Evolutionary conservation across 2,888 invertebrate species (phyloP).

Genomic region (Sabatieria punctata): DNA sequence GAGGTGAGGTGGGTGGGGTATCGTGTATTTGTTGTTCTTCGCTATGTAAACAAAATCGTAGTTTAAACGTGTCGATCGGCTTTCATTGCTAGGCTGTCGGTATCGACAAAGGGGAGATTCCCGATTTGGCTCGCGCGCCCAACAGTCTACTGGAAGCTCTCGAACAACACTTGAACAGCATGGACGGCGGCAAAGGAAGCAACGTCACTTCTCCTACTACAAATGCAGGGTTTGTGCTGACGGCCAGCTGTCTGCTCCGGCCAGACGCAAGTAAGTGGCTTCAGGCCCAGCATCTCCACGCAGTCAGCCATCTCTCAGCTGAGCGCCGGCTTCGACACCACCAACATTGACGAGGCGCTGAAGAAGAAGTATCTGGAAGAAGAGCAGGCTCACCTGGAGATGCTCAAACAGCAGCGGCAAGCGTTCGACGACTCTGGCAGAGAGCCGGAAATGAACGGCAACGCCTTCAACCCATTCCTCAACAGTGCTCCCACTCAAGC

Average conservation of each 20-base stretch:
- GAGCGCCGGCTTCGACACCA: slow-evolving; percentile 31
- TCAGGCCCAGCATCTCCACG: slow-evolving; percentile 18
- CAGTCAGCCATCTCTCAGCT: neutral
- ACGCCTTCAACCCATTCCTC: no score
- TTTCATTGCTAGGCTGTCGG: slow-evolving; percentile 67
- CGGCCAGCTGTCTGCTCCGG: no score
- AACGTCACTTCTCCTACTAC: slow-evolving; percentile 35
- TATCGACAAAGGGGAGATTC: slow-evolving; percentile 94
- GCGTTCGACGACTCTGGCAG: no score
- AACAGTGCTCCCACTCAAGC: no score
- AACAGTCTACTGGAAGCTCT: slow-evolving; percentile 88
- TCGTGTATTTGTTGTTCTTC: neutral
- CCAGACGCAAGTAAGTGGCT: slow-evolving; percentile 51
- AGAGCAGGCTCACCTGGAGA: slow-evolving; percentile 86
- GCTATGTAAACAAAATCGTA: no score
- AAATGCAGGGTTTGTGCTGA: no score
- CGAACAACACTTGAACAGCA: slow-evolving; percentile 76
- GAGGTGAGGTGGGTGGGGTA: slow-evolving; percentile 34
- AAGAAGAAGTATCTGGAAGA: slow-evolving; percentile 75
- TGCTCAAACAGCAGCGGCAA: no score
- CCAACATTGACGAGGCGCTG: slow-evolving; percentile 59
- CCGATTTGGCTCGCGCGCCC: slow-evolving; percentile 91
- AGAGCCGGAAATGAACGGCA: no score
- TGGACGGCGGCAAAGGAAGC: slow-evolving; percentile 52
- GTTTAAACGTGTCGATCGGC: slow-evolving; percentile 15